Base-by-base conservation (phyloP, 1,140 invertebrate genomes). In the Nasonia vitripennis region DNA sequence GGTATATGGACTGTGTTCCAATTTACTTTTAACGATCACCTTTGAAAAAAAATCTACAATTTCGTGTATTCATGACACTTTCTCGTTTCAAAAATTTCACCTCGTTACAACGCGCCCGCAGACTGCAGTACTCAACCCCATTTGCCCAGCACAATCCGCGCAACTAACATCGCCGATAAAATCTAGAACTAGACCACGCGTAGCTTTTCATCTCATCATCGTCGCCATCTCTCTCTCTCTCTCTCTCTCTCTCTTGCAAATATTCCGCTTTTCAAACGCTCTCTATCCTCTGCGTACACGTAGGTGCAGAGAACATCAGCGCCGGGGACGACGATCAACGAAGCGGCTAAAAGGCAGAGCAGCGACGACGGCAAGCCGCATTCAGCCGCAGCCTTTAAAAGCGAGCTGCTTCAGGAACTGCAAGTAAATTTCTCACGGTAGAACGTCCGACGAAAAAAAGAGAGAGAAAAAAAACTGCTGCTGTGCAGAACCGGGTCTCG, bases 371-470 rank as follows among this genome's bases (percentile, higher is more conserved):
- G 23, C 12, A 55, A 20, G 77, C 51, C 20, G 23, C 81, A 55
- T 77, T 83, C 81, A 83, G 12, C 51, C 5, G 27, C 74, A 78
- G 70, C 83, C 84, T 74, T 81, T 62, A 86, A 88, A 70, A 71
- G 77, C 78, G 83, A 81, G 55, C 86, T 86, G 82, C 87, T 87
- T 37, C 89, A 89, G 89, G 88, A 90, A 89, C 88, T 89, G 88
- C 89, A 89, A 90, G 89, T 90, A 90, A 90, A 90, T 90, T 88
- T 87, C 86, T 88, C 81, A 86, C 74, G 68, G 62, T 86, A 86
- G 31, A 73, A 71, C 31, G 51, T 75, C 70, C 68, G 20, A 67
- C 55, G n/a, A 74, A 27, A 78, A 78, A 55, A 10, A 20, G 2
- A 31, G 37, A 7, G 71, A 37, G 71, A 34, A 37, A 37, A 37